Evolutionary conservation across 2,113 vertebrate species (phyloP).

Genomic region (Hyperopisus bebe): DNA sequence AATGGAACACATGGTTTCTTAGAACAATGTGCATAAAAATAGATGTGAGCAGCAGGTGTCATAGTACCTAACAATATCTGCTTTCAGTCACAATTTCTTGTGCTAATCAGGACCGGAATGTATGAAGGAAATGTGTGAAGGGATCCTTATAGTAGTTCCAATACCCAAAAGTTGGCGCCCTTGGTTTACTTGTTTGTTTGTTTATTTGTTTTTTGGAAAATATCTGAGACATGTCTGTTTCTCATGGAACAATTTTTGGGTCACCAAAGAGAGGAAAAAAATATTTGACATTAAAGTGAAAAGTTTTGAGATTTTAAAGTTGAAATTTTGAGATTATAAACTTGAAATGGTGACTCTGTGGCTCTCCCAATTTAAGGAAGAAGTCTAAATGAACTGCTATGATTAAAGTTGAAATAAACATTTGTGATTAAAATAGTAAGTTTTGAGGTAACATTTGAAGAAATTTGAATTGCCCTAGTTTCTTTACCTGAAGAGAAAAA

Average conservation of each 20-base stretch:
- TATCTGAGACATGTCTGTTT: neutral
- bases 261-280: neutral
- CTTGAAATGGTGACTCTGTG: neutral
- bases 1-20: neutral
- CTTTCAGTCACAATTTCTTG: neutral
- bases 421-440: neutral
- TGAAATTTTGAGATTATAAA: neutral
- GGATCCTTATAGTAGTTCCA: neutral
- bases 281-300: neutral
- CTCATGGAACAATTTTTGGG: neutral
- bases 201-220: neutral
- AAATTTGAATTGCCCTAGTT: too few relatives aligned
- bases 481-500: neutral
- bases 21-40: neutral
- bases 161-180: neutral
- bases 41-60: neutral
- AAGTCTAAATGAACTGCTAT: neutral
- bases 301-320: neutral
- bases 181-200: neutral
- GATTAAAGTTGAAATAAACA: neutral
- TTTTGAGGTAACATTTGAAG: neutral
- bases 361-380: neutral
- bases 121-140: neutral
- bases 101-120: neutral
- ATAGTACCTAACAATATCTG: neutral